phyloP scores from a whole-genome alignment of 2,797 vertebrate species.

The Anableps anableps region DNA sequence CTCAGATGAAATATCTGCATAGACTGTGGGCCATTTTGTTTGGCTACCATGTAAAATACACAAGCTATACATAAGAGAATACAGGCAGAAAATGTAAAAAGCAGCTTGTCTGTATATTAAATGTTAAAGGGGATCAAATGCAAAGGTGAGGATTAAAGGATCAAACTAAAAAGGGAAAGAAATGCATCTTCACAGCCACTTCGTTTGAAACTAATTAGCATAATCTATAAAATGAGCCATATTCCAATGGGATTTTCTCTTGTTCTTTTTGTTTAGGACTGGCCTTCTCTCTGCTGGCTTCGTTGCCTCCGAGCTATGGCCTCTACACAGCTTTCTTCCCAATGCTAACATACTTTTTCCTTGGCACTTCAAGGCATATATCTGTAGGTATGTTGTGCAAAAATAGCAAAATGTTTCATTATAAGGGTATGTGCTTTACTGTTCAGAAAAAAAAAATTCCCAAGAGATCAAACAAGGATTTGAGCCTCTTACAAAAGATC shows the following conservation, averaged over 20 bases:
- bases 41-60: neutral
- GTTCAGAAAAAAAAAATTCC: neutral
- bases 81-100: neutral
- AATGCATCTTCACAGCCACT: neutral
- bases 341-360: slow-evolving; percentile 87
- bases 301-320: slow-evolving; percentile 86
- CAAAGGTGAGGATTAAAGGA: neutral
- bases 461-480: neutral
- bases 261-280: slow-evolving; percentile 78
- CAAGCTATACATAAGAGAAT: neutral
- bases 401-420: neutral
- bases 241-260: neutral
- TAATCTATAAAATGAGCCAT: neutral
- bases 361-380: slow-evolving; percentile 94
- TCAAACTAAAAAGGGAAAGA: neutral
- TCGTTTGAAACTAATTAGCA: neutral
- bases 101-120: neutral
- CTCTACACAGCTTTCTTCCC: slow-evolving; percentile 93
- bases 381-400: slow-evolving; percentile 86
- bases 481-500: neutral
- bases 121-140: neutral
- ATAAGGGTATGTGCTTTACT: no score
- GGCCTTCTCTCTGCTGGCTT: slow-evolving; percentile 89
- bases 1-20: neutral
- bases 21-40: neutral